Evolutionary conservation across 64 coral and sea anemone species (phyloP).

Genomic region (Acropora tenuis): DNA sequence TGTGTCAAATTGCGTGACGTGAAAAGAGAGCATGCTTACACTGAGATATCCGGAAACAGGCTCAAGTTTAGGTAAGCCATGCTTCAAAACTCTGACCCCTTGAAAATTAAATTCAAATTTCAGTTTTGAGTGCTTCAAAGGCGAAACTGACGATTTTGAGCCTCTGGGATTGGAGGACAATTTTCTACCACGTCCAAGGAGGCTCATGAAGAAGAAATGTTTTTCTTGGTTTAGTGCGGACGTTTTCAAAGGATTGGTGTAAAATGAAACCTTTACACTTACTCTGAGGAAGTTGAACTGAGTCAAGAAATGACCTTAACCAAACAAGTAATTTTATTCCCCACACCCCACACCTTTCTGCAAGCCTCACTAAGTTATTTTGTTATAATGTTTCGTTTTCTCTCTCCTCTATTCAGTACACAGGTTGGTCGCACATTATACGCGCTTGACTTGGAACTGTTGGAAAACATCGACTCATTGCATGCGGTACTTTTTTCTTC

Average conservation of each 20-base stretch:
- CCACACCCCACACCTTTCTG: no score
- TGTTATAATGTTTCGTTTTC: neutral
- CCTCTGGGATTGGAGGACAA: no score
- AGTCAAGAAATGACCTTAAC: no score
- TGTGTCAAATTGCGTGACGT: constrained; percentile 76
- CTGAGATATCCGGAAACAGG: constrained; percentile 36
- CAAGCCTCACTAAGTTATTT: no score
- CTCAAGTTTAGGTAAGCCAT: constrained; percentile 69
- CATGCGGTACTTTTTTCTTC: constrained; percentile 19
- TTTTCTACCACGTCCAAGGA: no score
- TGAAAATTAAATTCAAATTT: no score
- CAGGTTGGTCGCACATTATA: constrained; percentile 51
- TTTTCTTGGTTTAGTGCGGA: no score
- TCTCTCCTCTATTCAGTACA: constrained; percentile 38
- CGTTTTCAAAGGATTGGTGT: no score
- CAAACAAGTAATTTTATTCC: neutral
- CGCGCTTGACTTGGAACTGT: constrained; percentile 76
- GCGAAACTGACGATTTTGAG: no score
- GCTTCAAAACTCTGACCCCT: no score
- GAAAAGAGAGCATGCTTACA: constrained; percentile 15
- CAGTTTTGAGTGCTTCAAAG: no score
- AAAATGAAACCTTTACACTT: neutral
- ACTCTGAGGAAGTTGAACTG: neutral
- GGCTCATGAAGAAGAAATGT: no score
- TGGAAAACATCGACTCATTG: constrained; percentile 59